Conservation (phyloP, 1,140 invertebrate species). For the Amyelois transitella region DNA sequence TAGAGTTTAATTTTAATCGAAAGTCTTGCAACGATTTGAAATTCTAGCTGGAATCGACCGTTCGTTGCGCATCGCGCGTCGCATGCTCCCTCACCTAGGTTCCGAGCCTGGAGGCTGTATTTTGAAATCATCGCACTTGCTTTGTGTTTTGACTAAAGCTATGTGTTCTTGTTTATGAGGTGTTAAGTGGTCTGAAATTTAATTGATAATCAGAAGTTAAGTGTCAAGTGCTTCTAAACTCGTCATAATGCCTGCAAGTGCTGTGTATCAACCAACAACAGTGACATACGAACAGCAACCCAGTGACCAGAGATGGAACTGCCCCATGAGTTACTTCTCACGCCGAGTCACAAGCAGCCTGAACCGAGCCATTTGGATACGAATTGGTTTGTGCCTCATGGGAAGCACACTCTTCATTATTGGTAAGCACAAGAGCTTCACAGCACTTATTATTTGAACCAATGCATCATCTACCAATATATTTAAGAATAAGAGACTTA, state of each 20-base stretch:
- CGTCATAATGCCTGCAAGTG: constrained; percentile 76
- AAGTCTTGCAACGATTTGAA: not conserved
- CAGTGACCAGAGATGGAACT: constrained; percentile 68
- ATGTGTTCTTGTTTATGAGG: not conserved
- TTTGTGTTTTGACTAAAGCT: not conserved
- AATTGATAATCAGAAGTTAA: not conserved
- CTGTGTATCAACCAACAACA: constrained; percentile 82
- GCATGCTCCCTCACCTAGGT: not conserved
- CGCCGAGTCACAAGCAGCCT: constrained; percentile 71
- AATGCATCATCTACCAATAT: too few relatives aligned
- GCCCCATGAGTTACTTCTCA: constrained; percentile 76
- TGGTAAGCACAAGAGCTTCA: constrained; percentile 40
- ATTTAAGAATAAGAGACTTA: too few relatives aligned
- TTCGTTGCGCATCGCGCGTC: not conserved
- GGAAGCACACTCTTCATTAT: constrained; percentile 60
- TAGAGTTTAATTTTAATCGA: not conserved
- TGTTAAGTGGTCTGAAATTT: not conserved
- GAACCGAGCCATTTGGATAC: constrained; percentile 65
- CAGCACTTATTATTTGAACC: too few relatives aligned
- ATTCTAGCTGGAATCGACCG: not conserved
- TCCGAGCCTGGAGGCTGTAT: not conserved
- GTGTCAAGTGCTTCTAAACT: constrained; percentile 8
- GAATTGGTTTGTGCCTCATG: constrained; percentile 52
- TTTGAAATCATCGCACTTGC: not conserved
- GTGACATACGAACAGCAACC: constrained; percentile 80